These are phyloP conservation scores for Arnoldichthys spilopterus DNA, from an alignment of 2,797 vertebrate species.

Conservation along the genomic window DNA sequence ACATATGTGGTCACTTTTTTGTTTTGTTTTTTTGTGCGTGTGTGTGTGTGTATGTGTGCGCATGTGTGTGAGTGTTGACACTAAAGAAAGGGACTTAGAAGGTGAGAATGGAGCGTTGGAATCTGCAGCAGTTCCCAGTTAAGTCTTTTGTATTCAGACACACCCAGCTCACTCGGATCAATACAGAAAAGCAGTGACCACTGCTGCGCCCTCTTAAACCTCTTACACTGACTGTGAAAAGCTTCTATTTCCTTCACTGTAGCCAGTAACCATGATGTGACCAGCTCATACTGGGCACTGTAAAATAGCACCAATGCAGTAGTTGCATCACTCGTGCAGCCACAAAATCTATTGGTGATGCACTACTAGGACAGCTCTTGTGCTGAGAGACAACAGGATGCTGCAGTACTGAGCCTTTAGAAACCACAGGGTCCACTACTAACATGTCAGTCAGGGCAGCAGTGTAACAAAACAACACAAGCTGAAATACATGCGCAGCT, in stretches of 20 bases:
- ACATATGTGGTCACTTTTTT: slow-evolving; percentile 45
- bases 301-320: background rate
- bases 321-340: background rate
- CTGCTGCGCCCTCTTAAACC: background rate
- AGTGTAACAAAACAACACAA: background rate
- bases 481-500: too few relatives aligned
- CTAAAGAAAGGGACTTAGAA: slow-evolving; percentile 25
- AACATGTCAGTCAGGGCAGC: too few relatives aligned
- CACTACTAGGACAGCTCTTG: background rate
- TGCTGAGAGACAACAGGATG: background rate
- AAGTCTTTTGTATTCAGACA: background rate
- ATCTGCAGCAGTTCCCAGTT: background rate
- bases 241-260: background rate
- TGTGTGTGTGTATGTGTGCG: slow-evolving; percentile 44
- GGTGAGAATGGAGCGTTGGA: slow-evolving; percentile 33
- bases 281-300: background rate
- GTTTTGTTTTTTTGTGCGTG: slow-evolving; percentile 40
- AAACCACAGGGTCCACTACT: background rate
- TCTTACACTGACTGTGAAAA: background rate
- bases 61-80: slow-evolving; percentile 56
- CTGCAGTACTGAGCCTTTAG: slow-evolving; percentile 6
- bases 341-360: background rate
- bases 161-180: background rate
- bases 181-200: background rate
- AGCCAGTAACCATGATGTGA: background rate